phyloP scores from a whole-genome alignment of 2,797 vertebrate genomes.

The Phoxinus dragarum region DNA sequence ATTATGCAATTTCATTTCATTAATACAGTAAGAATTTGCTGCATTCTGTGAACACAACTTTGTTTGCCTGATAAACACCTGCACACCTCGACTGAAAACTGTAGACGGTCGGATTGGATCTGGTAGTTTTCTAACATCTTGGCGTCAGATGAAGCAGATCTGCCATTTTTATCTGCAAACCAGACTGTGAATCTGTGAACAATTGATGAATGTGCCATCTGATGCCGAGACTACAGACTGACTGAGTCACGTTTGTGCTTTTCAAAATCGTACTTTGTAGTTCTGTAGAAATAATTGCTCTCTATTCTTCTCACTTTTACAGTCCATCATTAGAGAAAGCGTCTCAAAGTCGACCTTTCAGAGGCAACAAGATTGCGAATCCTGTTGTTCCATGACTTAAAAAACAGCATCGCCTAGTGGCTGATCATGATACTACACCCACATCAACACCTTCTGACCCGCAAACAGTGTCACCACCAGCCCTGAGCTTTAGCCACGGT shows the following conservation, averaged over 20 bases:
- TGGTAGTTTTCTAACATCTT: not conserved
- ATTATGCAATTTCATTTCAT: too few relatives aligned
- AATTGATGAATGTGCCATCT: not conserved
- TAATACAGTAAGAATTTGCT: too few relatives aligned
- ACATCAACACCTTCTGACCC: not conserved
- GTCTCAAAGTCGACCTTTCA: not conserved
- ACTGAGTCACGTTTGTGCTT: not conserved
- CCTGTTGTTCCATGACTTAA: not conserved
- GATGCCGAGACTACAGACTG: not conserved
- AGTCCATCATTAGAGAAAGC: not conserved
- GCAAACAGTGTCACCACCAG: not conserved
- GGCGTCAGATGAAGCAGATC: not conserved
- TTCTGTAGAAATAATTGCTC: not conserved
- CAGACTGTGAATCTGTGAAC: not conserved
- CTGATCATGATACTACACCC: constrained; percentile 29
- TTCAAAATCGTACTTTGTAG: not conserved
- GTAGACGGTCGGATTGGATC: not conserved
- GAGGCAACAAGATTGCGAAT: not conserved
- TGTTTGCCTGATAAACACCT: not conserved
- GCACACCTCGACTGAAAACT: not conserved
- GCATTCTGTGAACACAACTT: not conserved
- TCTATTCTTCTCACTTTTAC: not conserved
- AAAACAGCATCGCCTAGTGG: constrained; percentile 71
- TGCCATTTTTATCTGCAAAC: not conserved
- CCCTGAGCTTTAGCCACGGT: not conserved